These are phyloP conservation scores for Drepana falcataria DNA, from an alignment of 2,888 invertebrate species.

Conservation along the genomic window DNA sequence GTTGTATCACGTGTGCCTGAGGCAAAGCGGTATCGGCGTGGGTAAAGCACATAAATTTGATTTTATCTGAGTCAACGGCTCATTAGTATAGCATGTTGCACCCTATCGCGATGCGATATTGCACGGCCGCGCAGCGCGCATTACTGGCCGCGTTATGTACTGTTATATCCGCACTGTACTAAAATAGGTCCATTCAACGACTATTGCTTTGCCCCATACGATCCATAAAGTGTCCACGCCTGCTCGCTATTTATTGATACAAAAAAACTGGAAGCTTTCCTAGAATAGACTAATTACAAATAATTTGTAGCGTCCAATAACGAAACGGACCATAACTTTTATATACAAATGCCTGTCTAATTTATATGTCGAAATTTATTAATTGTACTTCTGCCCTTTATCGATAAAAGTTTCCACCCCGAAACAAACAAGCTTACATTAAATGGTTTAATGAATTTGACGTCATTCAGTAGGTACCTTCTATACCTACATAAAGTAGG, in stretches of 20 bases:
- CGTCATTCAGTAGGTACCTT: conserved; percentile 1
- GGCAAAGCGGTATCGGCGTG: conserved; percentile 24
- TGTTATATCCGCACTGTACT: conserved; percentile 9
- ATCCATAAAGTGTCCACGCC: neutral
- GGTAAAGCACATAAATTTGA: conserved; percentile 49
- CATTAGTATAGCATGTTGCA: conserved; percentile 60
- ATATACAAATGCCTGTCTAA: too few relatives aligned
- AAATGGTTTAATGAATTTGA: neutral
- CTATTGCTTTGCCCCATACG: neutral
- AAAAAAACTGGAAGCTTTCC: neutral
- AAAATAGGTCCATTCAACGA: neutral
- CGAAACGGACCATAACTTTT: too few relatives aligned
- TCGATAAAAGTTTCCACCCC: too few relatives aligned
- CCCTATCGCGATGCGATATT: conserved; percentile 43
- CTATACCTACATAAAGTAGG: too few relatives aligned
- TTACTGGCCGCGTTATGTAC: conserved; percentile 27
- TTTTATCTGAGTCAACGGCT: conserved; percentile 59
- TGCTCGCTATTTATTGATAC: neutral
- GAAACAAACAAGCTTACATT: too few relatives aligned
- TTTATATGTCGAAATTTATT: too few relatives aligned
- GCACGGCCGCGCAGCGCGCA: conserved; percentile 22
- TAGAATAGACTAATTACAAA: too few relatives aligned
- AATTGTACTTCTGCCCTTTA: too few relatives aligned
- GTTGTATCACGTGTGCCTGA: conserved; percentile 13
- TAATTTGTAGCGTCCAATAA: too few relatives aligned